Evolutionary conservation across 2,113 vertebrate genomes (phyloP), one percentile per base, ranked within the genome.

Genomic region (Corythaeola cristata): DNA sequence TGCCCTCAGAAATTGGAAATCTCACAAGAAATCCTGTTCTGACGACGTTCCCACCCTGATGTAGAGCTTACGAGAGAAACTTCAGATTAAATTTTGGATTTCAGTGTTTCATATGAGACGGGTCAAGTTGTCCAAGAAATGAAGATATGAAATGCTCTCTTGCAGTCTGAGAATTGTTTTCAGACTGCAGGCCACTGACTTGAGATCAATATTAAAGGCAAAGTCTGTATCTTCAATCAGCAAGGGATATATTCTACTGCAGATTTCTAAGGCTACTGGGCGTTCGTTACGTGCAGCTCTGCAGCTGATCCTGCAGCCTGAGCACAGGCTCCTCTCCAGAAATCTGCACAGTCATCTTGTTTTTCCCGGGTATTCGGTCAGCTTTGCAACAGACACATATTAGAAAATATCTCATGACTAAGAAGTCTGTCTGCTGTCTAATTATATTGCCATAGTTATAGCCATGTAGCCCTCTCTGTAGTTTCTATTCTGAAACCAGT

Each of bases 1-100:
- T 91, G 56, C 79, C 75, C 56, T 56, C 76, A 75, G 84, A 77
- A 87, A 19, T 8, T 68, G 83, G 94, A 96, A 94, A 87, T 92
- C 76, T 87, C 90, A 78, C 88, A 56, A 89, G 92, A 45, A 93
- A 49, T 20, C 49, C 49, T 5, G 16, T 5, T n/a, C 86, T 89
- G 88, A 87, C 66, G 92, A 89, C 80, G 68, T 89, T 85, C 89
- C 69, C 88, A 72, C 80, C 44, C 59, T 37, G 89, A 87, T 47
- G 12, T 0, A 9, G 2, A 4, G 37, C 27, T 77, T 62, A 21
- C 0, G 10, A 71, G 68, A 55, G 64, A 86, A 93, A 62, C 14
- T 53, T 60, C 64, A 53, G 80, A 62, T 75, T 81, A 58, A 53
- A 86, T 56, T 45, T 26, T 59, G 88, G 19, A 75, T 94, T 74